Evolutionary conservation across 2,888 invertebrate species (phyloP).

Genomic region (Metopia argyrocephala): DNA sequence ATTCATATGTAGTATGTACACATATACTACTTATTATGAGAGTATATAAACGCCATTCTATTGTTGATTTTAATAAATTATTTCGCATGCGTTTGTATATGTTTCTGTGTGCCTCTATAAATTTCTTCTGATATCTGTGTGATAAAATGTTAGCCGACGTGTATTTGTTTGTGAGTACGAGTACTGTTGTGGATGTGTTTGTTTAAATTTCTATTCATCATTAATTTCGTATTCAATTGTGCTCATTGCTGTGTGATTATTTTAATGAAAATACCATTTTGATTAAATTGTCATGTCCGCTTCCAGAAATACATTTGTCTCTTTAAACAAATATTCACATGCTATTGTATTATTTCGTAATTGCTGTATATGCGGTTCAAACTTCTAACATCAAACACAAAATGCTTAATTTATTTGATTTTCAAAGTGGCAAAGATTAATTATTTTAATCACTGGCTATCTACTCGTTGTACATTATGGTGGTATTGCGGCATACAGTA

Average conservation of each 20-base stretch:
- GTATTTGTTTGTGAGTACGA: constrained; percentile 8
- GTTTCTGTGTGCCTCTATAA: not conserved
- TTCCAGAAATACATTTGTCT: not conserved
- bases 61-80: too few relatives aligned
- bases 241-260: constrained; percentile 42
- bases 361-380: not conserved
- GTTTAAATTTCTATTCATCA: constrained; percentile 11
- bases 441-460: constrained; percentile 23
- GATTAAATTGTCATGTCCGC: constrained; percentile 49
- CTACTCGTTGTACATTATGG: not conserved
- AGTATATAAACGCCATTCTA: too few relatives aligned
- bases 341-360: not conserved
- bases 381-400: not conserved
- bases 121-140: too few relatives aligned
- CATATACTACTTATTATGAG: too few relatives aligned
- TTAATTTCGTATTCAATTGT: constrained; percentile 50
- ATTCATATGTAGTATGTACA: too few relatives aligned
- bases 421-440: constrained; percentile 41
- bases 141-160: too few relatives aligned
- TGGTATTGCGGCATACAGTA: too few relatives aligned
- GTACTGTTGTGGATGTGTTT: not conserved
- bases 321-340: not conserved
- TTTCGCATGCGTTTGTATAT: not conserved
- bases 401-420: constrained; percentile 27
- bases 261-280: constrained; percentile 42